Evolutionary conservation across 2,888 invertebrate genomes (phyloP), one percentile per base, ranked within the genome.

Genomic region (Synanthedon formicaeformis): DNA sequence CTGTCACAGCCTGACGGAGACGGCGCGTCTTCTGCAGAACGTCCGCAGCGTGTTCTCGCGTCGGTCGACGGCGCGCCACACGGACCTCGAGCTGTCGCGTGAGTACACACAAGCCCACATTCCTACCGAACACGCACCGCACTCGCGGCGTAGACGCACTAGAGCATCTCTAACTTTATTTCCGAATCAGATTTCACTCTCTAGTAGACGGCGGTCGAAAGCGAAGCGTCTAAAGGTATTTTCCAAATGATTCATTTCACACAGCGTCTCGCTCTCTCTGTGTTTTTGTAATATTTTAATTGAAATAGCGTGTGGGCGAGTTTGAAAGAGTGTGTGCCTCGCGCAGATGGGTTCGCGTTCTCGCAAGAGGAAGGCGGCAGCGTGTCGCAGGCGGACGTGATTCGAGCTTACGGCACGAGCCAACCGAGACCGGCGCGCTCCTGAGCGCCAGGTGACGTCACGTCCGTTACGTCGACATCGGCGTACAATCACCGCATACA

Each of bases 341-440:
- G 62, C 72, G 59, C 88, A 98, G 97, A 97, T 92, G 98, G 98
- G 60, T 98, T 95, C 89, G 98, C 99, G 63, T 99, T 99, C 89
- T 99, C 98, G 50, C 99, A 99, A 93, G 99, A 99, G 88, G 99
- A 99, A 88, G 96, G 97, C 74, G 98, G 97, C 62, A 95, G 93
- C 67, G 95, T 99, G 60, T 93, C 96, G 52, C 96, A 98, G 88
- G 94, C 97, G 62, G 96, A 96, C 73, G 93, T 98, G 75, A 97
- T 99, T 78, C 92, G 98, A 76, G 96, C 96, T 52, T 98, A 98
- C 91, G 95, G 98, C 89, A 97, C 97, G 65, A 96, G 94, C 74
- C 91, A 92, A 78, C 95, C 94, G 78, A 93, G 95, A 80, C 92
- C 93, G 64, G 92, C 90, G 73, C 94, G 92, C 81, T 91, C 91